A percentile compares a stretch with the other conserved stretches of the same genome.
Conservation (phyloP, 2,888 invertebrate species). For the Entomobrya multifasciata region DNA sequence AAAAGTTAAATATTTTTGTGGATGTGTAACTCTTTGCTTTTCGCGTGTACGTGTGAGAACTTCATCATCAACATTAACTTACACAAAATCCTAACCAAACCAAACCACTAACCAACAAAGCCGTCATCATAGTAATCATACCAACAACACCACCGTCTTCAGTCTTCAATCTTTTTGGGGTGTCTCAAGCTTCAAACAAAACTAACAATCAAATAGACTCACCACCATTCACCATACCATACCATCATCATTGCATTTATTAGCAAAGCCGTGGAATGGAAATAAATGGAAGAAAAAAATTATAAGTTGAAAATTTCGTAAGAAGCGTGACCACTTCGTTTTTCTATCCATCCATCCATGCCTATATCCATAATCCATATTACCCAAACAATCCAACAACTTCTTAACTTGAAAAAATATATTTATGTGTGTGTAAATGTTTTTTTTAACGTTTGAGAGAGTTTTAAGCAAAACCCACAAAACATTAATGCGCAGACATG, state of each 20-base stretch:
- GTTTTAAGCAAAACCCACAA: slow-evolving; percentile 28
- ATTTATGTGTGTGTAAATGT: too few relatives aligned
- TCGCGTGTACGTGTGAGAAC: slow-evolving; percentile 58
- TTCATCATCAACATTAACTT: too few relatives aligned
- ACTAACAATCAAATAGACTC: not conserved
- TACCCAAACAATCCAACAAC: not conserved
- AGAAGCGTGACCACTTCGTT: slow-evolving; percentile 58
- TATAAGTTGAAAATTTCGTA: slow-evolving; percentile 40
- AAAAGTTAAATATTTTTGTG: not conserved
- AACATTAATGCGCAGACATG: slow-evolving; percentile 59
- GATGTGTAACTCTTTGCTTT: slow-evolving; percentile 38
- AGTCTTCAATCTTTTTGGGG: too few relatives aligned
- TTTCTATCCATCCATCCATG: not conserved
- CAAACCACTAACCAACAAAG: too few relatives aligned
- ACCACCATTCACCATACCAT: not conserved
- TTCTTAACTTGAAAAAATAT: too few relatives aligned
- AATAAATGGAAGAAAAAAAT: not conserved
- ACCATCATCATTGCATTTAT: not conserved
- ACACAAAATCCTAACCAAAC: too few relatives aligned
- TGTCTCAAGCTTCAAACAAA: too few relatives aligned
- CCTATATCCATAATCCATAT: not conserved
- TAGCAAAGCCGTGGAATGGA: not conserved
- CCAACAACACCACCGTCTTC: not conserved
- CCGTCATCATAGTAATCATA: not conserved
- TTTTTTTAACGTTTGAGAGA: not conserved